phyloP scores from a whole-genome alignment of 2,888 invertebrate species.

The Phaonia tiefii region DNA sequence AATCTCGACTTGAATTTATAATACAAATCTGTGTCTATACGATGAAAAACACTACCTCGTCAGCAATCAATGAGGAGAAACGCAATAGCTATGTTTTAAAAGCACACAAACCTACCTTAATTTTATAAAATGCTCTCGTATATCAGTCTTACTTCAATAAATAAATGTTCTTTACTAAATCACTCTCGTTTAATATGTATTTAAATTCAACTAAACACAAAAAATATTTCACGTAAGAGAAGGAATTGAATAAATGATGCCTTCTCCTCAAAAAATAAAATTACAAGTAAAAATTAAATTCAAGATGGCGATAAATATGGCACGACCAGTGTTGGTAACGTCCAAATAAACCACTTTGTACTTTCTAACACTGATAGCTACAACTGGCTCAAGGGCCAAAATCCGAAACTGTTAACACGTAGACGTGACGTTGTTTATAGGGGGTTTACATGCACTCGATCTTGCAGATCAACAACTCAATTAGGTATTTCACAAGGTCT shows the following conservation, averaged over 20 bases:
- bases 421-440: no score
- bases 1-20: background rate
- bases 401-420: no score
- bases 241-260: conserved; percentile 21
- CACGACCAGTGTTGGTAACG: no score
- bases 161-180: conserved; percentile 35
- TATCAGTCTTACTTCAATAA: conserved; percentile 62
- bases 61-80: background rate
- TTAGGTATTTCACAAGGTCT: no score
- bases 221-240: conserved; percentile 36
- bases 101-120: conserved; percentile 56
- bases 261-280: background rate
- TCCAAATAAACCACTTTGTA: no score
- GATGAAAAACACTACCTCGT: background rate
- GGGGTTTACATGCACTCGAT: no score
- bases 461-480: no score
- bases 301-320: no score
- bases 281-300: no score
- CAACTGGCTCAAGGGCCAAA: no score
- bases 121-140: conserved; percentile 57
- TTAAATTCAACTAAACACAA: conserved; percentile 34
- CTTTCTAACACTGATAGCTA: no score
- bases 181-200: background rate
- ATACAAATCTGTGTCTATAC: background rate
- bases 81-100: conserved; percentile 21